These are phyloP conservation scores for Oscheius myriophilus DNA, from an alignment of 2,888 invertebrate species.

Conservation along the genomic window DNA sequence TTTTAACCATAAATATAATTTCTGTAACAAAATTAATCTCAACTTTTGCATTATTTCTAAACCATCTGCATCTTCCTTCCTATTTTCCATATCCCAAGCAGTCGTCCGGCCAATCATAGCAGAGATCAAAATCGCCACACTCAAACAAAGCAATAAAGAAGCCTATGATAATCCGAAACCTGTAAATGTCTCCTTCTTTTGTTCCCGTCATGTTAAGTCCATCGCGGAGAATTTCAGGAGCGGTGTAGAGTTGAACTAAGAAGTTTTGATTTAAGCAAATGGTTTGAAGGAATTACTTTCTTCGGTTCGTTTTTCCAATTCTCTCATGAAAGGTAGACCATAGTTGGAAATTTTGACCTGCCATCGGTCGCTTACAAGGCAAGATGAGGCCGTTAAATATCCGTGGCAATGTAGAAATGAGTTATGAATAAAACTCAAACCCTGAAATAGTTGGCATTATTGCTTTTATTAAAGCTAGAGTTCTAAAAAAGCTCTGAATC, in stretches of 20 bases:
- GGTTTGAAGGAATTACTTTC: conserved; percentile 24
- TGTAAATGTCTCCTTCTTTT: conserved; percentile 46
- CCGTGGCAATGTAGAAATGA: conserved; percentile 47
- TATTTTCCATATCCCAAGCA: conserved; percentile 57
- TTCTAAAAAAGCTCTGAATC: too few species aligned
- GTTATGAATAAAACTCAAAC: conserved; percentile 48
- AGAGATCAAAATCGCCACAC: conserved; percentile 57
- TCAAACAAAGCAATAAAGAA: conserved; percentile 19
- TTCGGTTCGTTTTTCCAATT: conserved; percentile 41
- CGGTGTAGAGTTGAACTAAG: conserved; percentile 60
- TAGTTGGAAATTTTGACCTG: conserved; percentile 59
- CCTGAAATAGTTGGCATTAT: too few species aligned
- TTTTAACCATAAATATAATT: conserved; percentile 61
- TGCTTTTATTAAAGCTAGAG: too few species aligned
- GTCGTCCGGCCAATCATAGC: conserved; percentile 44
- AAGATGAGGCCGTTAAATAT: conserved; percentile 45
- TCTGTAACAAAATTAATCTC: conserved; percentile 46
- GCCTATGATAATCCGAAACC: conserved; percentile 2
- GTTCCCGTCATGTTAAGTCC: conserved; percentile 36
- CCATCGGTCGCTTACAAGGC: conserved; percentile 60
- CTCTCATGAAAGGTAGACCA: conserved; percentile 49
- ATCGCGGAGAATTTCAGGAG: conserved; percentile 60
- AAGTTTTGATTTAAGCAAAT: neutral
- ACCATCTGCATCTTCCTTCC: conserved; percentile 55
- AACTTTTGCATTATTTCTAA: neutral